Evolutionary conservation across 2,797 vertebrate genomes (phyloP).

Genomic region (Microctenopoma lineatum): DNA sequence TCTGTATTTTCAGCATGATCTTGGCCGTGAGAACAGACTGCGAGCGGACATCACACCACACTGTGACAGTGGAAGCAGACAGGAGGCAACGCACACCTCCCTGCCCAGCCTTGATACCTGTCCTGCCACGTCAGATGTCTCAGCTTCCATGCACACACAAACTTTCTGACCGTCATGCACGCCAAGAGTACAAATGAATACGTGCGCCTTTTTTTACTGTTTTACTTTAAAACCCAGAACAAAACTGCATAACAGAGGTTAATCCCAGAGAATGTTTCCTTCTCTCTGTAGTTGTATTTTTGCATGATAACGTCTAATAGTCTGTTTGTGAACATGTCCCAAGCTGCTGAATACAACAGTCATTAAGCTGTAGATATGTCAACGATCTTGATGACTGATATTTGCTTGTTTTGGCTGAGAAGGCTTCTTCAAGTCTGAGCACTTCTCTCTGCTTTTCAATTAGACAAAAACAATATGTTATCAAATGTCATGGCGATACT

Average conservation of each 20-base stretch:
- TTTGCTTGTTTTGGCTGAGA: slow-evolving; percentile 36
- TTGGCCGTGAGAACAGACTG: slow-evolving; percentile 82
- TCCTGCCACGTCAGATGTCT: slow-evolving; percentile 37
- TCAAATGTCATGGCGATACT: slow-evolving; percentile 27
- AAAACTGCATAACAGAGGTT: background rate
- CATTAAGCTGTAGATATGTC: slow-evolving; percentile 2
- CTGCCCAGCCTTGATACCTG: slow-evolving; percentile 49
- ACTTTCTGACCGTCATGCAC: slow-evolving; percentile 25
- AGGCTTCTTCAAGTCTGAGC: slow-evolving; percentile 39
- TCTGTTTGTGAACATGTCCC: slow-evolving; percentile 23
- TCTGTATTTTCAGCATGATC: slow-evolving; percentile 66
- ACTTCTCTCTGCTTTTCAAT: slow-evolving; percentile 24
- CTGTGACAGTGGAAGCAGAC: slow-evolving; percentile 77
- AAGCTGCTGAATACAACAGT: slow-evolving; percentile 10
- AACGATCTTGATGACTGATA: slow-evolving; percentile 28
- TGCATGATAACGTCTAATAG: background rate
- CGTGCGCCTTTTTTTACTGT: background rate
- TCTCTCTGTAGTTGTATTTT: background rate
- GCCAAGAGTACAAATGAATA: slow-evolving; percentile 28
- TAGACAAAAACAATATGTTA: slow-evolving; percentile 16
- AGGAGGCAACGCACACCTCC: slow-evolving; percentile 63
- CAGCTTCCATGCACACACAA: slow-evolving; percentile 22
- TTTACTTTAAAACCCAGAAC: background rate
- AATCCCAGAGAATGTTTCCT: background rate
- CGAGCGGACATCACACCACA: slow-evolving; percentile 79